phyloP scores from a whole-genome alignment of 2,113 vertebrate species.

The Sphyrna mokarran region DNA sequence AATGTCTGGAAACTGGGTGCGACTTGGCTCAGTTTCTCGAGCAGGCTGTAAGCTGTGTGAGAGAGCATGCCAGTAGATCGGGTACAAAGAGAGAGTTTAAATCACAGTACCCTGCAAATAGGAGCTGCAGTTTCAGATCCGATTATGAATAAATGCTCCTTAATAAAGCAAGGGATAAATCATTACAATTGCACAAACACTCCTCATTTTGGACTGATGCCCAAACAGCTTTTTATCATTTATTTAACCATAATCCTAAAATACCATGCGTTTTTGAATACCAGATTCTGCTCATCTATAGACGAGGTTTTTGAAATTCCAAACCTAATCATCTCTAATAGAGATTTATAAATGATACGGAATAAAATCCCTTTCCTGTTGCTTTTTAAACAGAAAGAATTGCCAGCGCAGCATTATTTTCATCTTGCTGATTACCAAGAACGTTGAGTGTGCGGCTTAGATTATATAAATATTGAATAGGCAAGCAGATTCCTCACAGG shows the following conservation, averaged over 20 bases:
- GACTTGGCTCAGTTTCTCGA: not conserved
- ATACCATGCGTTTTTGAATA: not conserved
- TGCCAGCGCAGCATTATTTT: not conserved
- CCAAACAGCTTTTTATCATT: not conserved
- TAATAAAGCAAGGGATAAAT: not conserved
- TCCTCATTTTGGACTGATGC: not conserved
- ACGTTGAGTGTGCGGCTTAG: not conserved
- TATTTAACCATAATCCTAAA: not conserved
- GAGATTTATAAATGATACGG: no score
- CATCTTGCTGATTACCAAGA: not conserved
- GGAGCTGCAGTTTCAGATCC: not conserved
- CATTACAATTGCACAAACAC: not conserved
- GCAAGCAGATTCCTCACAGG: not conserved
- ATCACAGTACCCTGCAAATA: not conserved
- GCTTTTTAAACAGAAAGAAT: not conserved
- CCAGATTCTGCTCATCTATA: not conserved
- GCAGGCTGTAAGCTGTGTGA: not conserved
- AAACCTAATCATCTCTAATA: not conserved
- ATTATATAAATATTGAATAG: constrained; percentile 9
- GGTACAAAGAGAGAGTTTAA: not conserved
- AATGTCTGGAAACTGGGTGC: not conserved
- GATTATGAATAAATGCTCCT: not conserved
- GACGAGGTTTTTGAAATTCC: not conserved
- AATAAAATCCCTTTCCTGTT: not conserved
- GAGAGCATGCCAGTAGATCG: not conserved